phyloP scores from a whole-genome alignment of 2,797 vertebrate species.

The Lepilemur septentrionalis region DNA sequence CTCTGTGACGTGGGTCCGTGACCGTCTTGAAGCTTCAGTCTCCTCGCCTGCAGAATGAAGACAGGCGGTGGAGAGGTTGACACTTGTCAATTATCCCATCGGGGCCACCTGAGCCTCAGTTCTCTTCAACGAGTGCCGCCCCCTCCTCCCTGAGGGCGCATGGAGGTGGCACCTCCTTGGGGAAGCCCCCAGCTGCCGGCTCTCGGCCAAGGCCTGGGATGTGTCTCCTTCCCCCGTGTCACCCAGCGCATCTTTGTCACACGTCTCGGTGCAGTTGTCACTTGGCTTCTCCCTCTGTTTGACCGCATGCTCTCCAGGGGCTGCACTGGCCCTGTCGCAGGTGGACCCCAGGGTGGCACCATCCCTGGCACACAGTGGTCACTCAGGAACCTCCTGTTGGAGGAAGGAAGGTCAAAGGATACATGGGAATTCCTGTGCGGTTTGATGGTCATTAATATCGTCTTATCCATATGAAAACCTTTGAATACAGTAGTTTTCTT shows the following conservation, averaged over 20 bases:
- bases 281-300: not conserved
- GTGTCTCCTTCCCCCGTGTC: not conserved
- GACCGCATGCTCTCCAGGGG: not conserved
- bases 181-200: not conserved
- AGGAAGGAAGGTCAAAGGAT: not conserved
- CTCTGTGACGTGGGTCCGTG: no score
- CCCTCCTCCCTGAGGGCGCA: not conserved
- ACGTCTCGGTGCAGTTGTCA: fast-evolving
- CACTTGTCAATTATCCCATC: fast-evolving
- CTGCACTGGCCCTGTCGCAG: fast-evolving
- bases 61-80: fast-evolving
- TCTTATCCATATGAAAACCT: not conserved
- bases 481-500: not conserved
- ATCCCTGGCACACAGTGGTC: not conserved
- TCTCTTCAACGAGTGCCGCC: no score
- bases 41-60: not conserved
- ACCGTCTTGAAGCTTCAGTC: not conserved
- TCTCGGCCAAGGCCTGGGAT: not conserved
- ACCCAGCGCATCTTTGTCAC: fast-evolving
- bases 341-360: not conserved
- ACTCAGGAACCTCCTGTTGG: not conserved
- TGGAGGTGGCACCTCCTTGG: no score
- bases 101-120: not conserved
- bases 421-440: not conserved
- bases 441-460: no score